A percentile compares a stretch with the other conserved stretches of the same genome.
These are phyloP conservation scores for Vanessa tameamea DNA, from an alignment of 1,140 invertebrate genomes.

Conservation along the genomic window DNA sequence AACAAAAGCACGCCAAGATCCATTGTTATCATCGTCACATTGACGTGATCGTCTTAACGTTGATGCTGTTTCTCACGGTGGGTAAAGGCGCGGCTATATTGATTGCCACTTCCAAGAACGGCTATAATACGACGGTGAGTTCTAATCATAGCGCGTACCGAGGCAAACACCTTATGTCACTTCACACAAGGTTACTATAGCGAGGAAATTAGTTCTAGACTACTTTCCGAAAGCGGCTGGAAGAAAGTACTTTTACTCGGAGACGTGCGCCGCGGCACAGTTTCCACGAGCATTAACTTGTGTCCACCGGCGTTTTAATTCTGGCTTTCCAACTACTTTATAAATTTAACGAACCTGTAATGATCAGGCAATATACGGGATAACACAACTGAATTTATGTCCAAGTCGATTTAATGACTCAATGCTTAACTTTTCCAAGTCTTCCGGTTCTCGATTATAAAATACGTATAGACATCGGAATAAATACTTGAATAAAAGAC, in stretches of 20 bases:
- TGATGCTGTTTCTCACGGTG: conserved; percentile 17
- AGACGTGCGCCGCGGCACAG: conserved; percentile 72
- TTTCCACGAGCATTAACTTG: conserved; percentile 64
- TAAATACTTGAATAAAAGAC: too few species aligned
- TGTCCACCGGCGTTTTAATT: conserved; percentile 38
- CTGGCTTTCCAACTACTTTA: conserved; percentile 62
- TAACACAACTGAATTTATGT: neutral
- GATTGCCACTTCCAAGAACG: conserved; percentile 59
- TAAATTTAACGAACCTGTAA: conserved; percentile 43
- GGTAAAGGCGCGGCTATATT: conserved; percentile 46
- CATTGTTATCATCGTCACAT: conserved; percentile 13
- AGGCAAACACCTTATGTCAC: conserved; percentile 72
- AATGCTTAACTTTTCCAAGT: neutral
- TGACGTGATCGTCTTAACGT: conserved; percentile 7
- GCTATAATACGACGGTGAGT: conserved; percentile 46
- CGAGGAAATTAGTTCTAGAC: conserved; percentile 71
- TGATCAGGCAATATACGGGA: conserved; percentile 5
- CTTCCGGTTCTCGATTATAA: neutral
- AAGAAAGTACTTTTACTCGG: conserved; percentile 80
- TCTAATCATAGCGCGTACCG: conserved; percentile 66
- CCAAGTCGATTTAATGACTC: conserved; percentile 1
- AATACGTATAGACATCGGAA: too few species aligned
- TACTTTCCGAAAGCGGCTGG: conserved; percentile 76
- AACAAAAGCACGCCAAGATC: neutral
- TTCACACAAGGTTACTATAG: conserved; percentile 66